phyloP scores from a whole-genome alignment of 2,113 vertebrate genomes.

The Forbesichthys agassizii region DNA sequence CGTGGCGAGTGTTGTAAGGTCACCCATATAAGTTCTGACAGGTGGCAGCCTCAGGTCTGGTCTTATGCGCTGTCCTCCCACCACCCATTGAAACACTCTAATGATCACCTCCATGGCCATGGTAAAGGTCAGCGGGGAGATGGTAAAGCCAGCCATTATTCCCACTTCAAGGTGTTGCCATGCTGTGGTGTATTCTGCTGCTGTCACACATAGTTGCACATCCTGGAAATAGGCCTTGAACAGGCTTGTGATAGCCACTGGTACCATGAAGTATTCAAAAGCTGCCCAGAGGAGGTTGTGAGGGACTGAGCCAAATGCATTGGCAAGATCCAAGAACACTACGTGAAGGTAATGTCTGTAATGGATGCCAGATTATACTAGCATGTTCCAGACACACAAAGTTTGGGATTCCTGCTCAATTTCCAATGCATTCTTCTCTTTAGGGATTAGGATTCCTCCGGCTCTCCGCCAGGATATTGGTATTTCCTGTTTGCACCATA shows the following conservation, averaged over 20 bases:
- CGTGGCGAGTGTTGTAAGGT: conserved; percentile 16
- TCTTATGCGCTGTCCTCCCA: background rate
- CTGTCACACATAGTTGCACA: conserved; percentile 5
- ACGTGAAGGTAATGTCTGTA: background rate
- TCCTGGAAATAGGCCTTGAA: conserved; percentile 1
- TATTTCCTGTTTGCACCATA: background rate
- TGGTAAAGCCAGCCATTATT: conserved; percentile 8
- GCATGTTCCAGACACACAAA: conserved; percentile 2
- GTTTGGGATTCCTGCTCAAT: conserved; percentile 8
- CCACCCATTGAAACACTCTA: background rate
- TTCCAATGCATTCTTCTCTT: conserved; percentile 2
- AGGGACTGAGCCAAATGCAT: background rate
- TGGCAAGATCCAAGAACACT: conserved; percentile 9
- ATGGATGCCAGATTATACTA: background rate
- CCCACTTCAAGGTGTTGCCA: conserved; percentile 1
- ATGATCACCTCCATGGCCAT: background rate
- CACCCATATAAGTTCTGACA: conserved; percentile 14
- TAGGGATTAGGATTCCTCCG: conserved; percentile 15
- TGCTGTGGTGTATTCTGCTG: background rate
- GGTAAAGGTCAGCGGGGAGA: conserved; percentile 4
- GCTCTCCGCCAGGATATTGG: background rate
- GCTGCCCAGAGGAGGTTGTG: background rate
- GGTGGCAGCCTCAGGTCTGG: background rate
- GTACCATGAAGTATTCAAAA: background rate
- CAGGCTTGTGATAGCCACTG: background rate